Evolutionary conservation across 2,797 vertebrate species (phyloP).

Genomic region (Muraenolepis orangiensis): DNA sequence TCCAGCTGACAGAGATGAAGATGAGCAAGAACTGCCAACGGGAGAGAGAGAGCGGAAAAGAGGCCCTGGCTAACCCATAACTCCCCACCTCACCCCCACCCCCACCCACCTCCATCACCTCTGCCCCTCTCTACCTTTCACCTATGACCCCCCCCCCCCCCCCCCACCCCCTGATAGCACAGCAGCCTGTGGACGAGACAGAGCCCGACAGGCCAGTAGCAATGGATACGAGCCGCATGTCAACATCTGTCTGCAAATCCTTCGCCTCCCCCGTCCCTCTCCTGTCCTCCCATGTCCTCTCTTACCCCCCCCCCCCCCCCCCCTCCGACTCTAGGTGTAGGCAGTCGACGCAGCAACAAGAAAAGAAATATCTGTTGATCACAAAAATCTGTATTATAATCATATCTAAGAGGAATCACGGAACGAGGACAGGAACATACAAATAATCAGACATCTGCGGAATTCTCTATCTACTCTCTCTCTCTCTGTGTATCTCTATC

Average conservation of each 20-base stretch:
- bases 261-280: conserved; percentile 3
- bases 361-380: conserved; percentile 32
- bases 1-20: conserved; percentile 94
- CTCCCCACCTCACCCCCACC: conserved; percentile 35
- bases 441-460: conserved; percentile 43
- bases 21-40: conserved; percentile 82
- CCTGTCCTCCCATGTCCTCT: conserved; percentile 18
- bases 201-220: conserved; percentile 36
- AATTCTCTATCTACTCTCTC: conserved; percentile 15
- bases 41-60: conserved; percentile 78
- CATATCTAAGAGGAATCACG: conserved; percentile 16
- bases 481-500: conserved; percentile 42
- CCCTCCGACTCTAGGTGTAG: conserved; percentile 51
- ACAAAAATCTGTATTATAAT: conserved; percentile 60
- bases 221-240: conserved; percentile 44
- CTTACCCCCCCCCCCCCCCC: conserved; percentile 24
- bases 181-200: conserved; percentile 47
- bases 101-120: conserved; percentile 36
- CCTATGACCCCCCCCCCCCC: conserved; percentile 4
- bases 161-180: conserved; percentile 38
- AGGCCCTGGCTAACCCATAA: conserved; percentile 70
- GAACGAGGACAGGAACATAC: conserved; percentile 42
- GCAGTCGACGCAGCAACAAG: conserved; percentile 48
- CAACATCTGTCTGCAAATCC: conserved; percentile 41
- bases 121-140: conserved; percentile 35